These are phyloP conservation scores for Papilio helenus DNA, from an alignment of 1,140 invertebrate genomes.

Conservation along the genomic window DNA sequence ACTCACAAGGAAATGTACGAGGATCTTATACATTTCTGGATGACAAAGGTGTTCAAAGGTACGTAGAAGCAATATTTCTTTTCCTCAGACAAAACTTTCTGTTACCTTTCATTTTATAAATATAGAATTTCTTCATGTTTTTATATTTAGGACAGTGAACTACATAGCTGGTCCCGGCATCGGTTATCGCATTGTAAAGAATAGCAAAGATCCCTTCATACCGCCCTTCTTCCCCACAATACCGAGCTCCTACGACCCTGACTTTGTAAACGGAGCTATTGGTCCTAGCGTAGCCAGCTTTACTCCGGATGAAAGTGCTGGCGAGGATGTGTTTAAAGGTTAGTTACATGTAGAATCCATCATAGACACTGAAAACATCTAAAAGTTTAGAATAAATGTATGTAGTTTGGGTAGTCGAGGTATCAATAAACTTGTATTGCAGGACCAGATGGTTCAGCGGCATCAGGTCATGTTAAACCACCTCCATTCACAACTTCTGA, in stretches of 20 bases:
- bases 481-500: slow-evolving; percentile 67
- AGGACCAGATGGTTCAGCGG: slow-evolving; percentile 81
- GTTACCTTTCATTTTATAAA: not conserved
- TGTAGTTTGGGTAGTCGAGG: not conserved
- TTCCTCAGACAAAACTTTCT: not conserved
- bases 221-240: slow-evolving; percentile 77
- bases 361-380: not conserved
- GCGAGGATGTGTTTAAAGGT: slow-evolving; percentile 78
- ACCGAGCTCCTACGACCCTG: slow-evolving; percentile 77
- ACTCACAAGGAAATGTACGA: slow-evolving; percentile 86
- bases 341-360: slow-evolving; percentile 31
- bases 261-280: slow-evolving; percentile 68
- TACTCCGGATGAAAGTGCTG: slow-evolving; percentile 69
- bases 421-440: slow-evolving; percentile 45
- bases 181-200: slow-evolving; percentile 88
- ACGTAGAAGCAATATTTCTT: slow-evolving; percentile 30
- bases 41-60: slow-evolving; percentile 88
- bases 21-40: slow-evolving; percentile 90
- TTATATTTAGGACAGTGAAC: slow-evolving; percentile 84
- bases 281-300: slow-evolving; percentile 50
- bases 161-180: slow-evolving; percentile 90
- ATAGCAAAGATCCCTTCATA: slow-evolving; percentile 84
- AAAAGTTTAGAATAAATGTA: not conserved
- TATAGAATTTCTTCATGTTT: not conserved
- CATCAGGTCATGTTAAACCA: slow-evolving; percentile 81